Conservation (phyloP, 2,888 invertebrate genomes). For the Tromatobia lineatoria region DNA sequence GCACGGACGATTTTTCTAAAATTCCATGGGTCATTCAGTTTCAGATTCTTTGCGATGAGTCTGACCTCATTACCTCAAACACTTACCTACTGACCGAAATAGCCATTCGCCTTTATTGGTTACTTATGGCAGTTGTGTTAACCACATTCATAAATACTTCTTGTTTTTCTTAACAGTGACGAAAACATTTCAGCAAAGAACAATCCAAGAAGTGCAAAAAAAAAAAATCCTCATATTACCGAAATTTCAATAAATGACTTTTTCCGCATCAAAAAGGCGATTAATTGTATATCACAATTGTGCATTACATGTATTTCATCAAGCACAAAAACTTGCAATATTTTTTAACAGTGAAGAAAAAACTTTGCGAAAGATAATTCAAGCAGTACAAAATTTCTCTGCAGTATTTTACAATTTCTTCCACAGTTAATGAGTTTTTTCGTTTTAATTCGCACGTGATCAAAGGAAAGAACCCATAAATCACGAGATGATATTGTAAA, state of each 20-base stretch:
- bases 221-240: no score
- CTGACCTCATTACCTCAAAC: no score
- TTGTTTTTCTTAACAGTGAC: not conserved
- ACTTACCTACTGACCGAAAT: not conserved
- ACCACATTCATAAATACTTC: no score
- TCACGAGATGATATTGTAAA: not conserved
- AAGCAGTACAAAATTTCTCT: not conserved
- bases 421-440: not conserved
- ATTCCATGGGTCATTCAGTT: not conserved
- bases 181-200: not conserved
- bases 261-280: no score
- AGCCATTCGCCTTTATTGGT: not conserved
- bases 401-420: not conserved
- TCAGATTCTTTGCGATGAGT: not conserved
- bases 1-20: not conserved
- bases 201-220: not conserved
- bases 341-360: conserved; percentile 10
- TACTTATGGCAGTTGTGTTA: not conserved
- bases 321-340: no score
- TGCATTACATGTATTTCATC: no score
- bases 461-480: not conserved
- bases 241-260: no score
- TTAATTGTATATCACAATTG: no score
- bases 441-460: conserved; percentile 8
- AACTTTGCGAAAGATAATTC: not conserved